Evolutionary conservation across 1,140 invertebrate genomes (phyloP).

Genomic region (Phymorhynchus buccinoides): DNA sequence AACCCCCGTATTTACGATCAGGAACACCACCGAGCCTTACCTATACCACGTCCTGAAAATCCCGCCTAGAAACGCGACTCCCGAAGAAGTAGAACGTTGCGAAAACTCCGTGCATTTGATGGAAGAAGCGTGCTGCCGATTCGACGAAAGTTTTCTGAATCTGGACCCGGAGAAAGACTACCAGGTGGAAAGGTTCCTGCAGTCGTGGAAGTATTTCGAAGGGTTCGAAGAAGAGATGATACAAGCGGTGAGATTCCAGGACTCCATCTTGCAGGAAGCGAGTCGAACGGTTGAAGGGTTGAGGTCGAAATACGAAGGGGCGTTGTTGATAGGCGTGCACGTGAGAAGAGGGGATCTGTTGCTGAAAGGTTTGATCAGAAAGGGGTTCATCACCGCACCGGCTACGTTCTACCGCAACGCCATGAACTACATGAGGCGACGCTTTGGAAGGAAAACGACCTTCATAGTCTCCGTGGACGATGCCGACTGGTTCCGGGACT

Average conservation of each 20-base stretch:
- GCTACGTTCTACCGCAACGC: background rate
- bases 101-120: background rate
- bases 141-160: background rate
- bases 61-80: no score
- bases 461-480: slow-evolving; percentile 27
- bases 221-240: background rate
- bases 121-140: background rate
- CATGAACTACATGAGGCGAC: slow-evolving; percentile 26
- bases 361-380: slow-evolving; percentile 5
- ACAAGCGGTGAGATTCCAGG: background rate
- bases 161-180: background rate
- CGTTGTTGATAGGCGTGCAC: no score
- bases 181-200: background rate
- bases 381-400: slow-evolving; percentile 26
- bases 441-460: background rate
- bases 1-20: background rate
- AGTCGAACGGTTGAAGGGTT: no score
- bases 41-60: background rate
- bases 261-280: no score
- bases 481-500: background rate
- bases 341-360: background rate
- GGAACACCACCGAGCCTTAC: background rate
- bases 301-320: no score
- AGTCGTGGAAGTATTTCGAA: background rate
- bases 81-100: slow-evolving; percentile 8